These are phyloP conservation scores for Epinephelus coioides DNA, from an alignment of 2,797 vertebrate genomes.

Conservation along the genomic window DNA sequence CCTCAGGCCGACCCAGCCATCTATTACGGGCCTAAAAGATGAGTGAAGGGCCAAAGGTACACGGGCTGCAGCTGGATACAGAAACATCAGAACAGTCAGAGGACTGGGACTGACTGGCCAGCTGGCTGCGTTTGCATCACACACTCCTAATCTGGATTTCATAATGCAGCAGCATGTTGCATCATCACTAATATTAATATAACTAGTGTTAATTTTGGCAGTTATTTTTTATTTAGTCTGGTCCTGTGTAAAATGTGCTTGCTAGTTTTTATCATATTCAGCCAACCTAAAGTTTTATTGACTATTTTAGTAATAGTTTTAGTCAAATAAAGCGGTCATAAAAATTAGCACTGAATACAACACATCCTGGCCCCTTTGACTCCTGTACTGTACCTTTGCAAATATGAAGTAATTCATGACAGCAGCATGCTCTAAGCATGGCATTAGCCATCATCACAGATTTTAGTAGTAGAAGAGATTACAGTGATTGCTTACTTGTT, in stretches of 20 bases:
- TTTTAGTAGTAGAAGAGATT: neutral
- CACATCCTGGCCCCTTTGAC: slow-evolving; percentile 33
- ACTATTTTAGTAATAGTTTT: no score
- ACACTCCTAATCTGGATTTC: slow-evolving; percentile 72
- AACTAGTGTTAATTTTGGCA: slow-evolving; percentile 6
- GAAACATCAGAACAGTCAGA: slow-evolving; percentile 54
- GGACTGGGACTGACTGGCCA: slow-evolving; percentile 47
- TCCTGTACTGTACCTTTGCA: slow-evolving; percentile 21
- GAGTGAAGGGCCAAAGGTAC: slow-evolving; percentile 21
- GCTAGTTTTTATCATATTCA: no score
- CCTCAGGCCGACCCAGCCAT: slow-evolving; percentile 33
- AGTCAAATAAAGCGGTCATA: no score
- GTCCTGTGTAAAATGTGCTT: no score
- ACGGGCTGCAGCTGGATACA: slow-evolving; percentile 60
- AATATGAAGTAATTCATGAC: slow-evolving; percentile 38
- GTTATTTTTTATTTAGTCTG: no score
- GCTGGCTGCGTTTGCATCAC: slow-evolving; percentile 62
- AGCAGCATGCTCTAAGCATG: slow-evolving; percentile 13
- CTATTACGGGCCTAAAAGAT: slow-evolving; percentile 50
- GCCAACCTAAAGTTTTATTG: no score
- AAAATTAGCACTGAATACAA: slow-evolving; percentile 34
- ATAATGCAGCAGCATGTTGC: slow-evolving; percentile 64
- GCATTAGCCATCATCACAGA: neutral
- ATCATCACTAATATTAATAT: slow-evolving; percentile 67
- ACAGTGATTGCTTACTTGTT: slow-evolving; percentile 11